phyloP scores from a whole-genome alignment of 2,113 vertebrate species.

The Athene cunicularia region DNA sequence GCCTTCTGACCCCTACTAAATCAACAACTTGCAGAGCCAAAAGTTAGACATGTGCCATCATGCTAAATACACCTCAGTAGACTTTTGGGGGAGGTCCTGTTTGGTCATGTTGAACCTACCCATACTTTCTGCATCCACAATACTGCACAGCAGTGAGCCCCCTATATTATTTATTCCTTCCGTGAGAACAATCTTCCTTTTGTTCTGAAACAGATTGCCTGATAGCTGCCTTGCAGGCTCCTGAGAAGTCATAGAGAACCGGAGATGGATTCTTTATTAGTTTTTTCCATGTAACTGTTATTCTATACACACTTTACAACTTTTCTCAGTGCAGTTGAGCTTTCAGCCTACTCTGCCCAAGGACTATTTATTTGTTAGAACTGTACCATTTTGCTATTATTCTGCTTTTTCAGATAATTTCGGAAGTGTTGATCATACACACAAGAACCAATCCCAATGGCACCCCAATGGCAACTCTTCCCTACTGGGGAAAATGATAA shows the following conservation, averaged over 20 bases:
- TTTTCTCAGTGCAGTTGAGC: background rate
- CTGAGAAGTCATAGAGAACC: background rate
- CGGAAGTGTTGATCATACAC: background rate
- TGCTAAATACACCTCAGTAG: background rate
- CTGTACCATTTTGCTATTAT: background rate
- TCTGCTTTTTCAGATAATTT: background rate
- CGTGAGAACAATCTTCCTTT: background rate
- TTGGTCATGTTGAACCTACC: background rate
- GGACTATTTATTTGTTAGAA: background rate
- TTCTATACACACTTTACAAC: background rate
- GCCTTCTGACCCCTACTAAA: background rate
- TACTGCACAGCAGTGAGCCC: background rate
- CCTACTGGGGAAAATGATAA: background rate
- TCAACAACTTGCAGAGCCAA: background rate
- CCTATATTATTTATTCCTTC: background rate
- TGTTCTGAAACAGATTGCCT: background rate
- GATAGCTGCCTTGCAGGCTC: background rate
- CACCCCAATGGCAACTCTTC: background rate
- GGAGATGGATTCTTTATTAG: background rate
- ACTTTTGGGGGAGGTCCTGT: background rate
- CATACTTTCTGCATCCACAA: background rate
- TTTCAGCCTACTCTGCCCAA: background rate
- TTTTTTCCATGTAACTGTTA: background rate
- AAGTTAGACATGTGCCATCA: background rate
- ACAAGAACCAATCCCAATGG: background rate